Percentiles rank a stretch among this genome's conserved stretches.
Conservation (phyloP, 1,140 invertebrate species). For the Saxidomus purpurata region DNA sequence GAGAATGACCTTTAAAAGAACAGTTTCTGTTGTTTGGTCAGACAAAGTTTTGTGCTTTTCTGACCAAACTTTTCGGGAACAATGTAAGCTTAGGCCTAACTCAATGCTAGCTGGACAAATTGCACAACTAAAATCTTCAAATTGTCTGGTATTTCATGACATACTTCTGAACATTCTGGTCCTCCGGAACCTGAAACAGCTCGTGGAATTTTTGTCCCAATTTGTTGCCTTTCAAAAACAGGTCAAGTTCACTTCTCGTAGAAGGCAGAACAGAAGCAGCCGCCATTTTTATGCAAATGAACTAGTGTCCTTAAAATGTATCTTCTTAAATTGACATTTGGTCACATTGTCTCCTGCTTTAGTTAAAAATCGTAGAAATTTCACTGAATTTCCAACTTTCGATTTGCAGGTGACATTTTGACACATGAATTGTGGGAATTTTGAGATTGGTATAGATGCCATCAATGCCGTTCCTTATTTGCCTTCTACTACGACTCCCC, state of each 20-base stretch:
- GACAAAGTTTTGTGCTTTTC: no score
- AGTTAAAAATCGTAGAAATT: neutral
- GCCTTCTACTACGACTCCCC: no score
- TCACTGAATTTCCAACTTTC: constrained; percentile 8
- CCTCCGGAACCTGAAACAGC: constrained; percentile 76
- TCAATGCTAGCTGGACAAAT: no score
- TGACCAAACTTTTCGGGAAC: no score
- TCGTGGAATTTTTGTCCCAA: constrained; percentile 80
- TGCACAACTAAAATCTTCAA: no score
- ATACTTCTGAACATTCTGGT: constrained; percentile 70
- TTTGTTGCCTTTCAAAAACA: constrained; percentile 75
- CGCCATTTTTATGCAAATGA: constrained; percentile 55
- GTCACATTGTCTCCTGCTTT: neutral
- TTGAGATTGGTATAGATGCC: neutral
- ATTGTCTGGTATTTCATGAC: no score
- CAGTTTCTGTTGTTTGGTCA: no score
- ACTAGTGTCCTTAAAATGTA: neutral
- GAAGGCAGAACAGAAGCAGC: constrained; percentile 73
- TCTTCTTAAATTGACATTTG: neutral
- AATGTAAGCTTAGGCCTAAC: no score
- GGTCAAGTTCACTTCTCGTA: constrained; percentile 78
- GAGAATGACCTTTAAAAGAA: no score
- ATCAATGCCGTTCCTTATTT: neutral
- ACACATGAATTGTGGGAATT: constrained; percentile 7
- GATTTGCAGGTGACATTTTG: constrained; percentile 30